Evolutionary conservation across 2,113 vertebrate species (phyloP).

Genomic region (Athene cunicularia): DNA sequence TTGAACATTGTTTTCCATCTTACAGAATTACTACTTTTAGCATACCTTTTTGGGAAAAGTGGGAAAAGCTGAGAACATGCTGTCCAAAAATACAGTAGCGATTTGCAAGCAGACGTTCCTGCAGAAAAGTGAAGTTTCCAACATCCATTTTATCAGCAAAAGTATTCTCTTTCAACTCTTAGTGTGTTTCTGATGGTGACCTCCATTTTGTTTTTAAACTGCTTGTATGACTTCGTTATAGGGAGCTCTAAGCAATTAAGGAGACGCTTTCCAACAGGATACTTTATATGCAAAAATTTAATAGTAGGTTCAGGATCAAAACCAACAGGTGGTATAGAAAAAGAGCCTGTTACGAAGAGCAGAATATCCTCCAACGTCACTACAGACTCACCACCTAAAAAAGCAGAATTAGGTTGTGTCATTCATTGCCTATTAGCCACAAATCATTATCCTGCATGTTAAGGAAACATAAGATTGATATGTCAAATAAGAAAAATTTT

Average conservation of each 20-base stretch:
- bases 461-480: not conserved
- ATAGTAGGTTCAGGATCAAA: slow-evolving; percentile 82
- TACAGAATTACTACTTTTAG: not conserved
- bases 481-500: not conserved
- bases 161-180: slow-evolving; percentile 42
- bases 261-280: slow-evolving; percentile 80
- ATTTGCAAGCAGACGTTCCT: slow-evolving; percentile 41
- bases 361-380: slow-evolving; percentile 88
- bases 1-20: not conserved
- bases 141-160: slow-evolving; percentile 21
- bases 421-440: not conserved
- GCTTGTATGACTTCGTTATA: slow-evolving; percentile 77
- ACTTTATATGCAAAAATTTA: slow-evolving; percentile 78
- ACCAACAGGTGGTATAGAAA: slow-evolving; percentile 76
- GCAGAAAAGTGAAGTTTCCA: slow-evolving; percentile 17
- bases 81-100: slow-evolving; percentile 15
- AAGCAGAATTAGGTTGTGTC: not conserved
- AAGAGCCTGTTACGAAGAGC: slow-evolving; percentile 81
- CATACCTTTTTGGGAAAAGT: not conserved
- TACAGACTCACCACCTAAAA: slow-evolving; percentile 83
- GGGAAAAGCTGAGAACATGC: not conserved
- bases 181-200: slow-evolving; percentile 76
- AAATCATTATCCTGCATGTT: not conserved
- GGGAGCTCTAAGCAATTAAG: slow-evolving; percentile 84
- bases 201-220: slow-evolving; percentile 90